Conservation (phyloP, 1,140 invertebrate genomes). For the Bradysia coprophila region DNA sequence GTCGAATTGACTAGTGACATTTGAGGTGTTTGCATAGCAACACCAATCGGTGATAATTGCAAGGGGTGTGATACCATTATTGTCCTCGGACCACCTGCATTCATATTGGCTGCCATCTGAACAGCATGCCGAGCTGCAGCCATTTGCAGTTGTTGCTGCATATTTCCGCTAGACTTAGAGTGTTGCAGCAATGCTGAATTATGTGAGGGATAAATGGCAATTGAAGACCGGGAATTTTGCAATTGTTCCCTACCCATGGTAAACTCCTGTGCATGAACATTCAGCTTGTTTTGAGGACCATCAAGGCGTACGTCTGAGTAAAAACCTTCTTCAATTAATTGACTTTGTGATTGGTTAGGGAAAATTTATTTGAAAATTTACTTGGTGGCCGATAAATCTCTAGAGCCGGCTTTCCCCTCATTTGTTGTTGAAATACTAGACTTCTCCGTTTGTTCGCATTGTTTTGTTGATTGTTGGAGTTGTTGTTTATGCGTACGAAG, state of each 20-base stretch:
- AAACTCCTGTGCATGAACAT: constrained; percentile 72
- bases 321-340: not conserved
- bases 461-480: constrained; percentile 33
- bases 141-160: constrained; percentile 27
- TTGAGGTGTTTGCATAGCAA: constrained; percentile 14
- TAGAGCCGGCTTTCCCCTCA: constrained; percentile 53
- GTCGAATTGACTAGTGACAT: constrained; percentile 34
- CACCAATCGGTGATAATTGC: constrained; percentile 6
- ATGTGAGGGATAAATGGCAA: not conserved
- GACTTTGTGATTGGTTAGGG: too few species aligned
- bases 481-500: constrained; percentile 34
- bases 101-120: constrained; percentile 14
- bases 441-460: constrained; percentile 26
- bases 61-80: constrained; percentile 15
- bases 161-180: constrained; percentile 39
- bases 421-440: constrained; percentile 19
- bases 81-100: constrained; percentile 17
- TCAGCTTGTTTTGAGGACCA: constrained; percentile 35
- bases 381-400: constrained; percentile 77
- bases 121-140: constrained; percentile 11
- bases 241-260: constrained; percentile 46
- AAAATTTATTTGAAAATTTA: constrained; percentile 20
- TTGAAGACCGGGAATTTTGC: constrained; percentile 20
- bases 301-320: constrained; percentile 7
- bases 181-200: constrained; percentile 24